A percentile compares a stretch with the other conserved stretches of the same genome.
Evolutionary conservation across 1,140 invertebrate genomes (phyloP).

Genomic region (Eumaeus atala): DNA sequence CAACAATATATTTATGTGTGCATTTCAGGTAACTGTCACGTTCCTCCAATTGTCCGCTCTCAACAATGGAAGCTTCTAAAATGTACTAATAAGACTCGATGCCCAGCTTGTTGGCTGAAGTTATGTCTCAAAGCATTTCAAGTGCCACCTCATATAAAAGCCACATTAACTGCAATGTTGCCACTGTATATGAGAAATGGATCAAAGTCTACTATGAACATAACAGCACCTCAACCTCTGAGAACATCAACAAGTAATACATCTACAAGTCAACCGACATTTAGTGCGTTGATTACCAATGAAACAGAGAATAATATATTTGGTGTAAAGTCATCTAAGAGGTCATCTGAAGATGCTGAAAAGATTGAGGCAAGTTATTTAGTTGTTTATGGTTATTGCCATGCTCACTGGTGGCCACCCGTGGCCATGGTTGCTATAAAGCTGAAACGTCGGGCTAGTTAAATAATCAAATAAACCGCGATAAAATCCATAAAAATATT

Average conservation of each 20-base stretch:
- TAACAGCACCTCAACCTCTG: conserved; percentile 46
- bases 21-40: conserved; percentile 78
- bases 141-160: conserved; percentile 79
- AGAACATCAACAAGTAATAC: conserved; percentile 38
- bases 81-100: conserved; percentile 82
- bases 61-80: conserved; percentile 82
- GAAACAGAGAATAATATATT: conserved; percentile 59
- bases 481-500: too few species aligned
- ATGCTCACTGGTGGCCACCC: too few species aligned
- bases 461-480: too few species aligned
- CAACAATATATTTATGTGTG: conserved; percentile 22
- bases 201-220: conserved; percentile 34
- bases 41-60: conserved; percentile 81
- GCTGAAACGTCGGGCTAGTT: too few species aligned
- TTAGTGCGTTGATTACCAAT: conserved; percentile 36
- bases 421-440: too few species aligned
- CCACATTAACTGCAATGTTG: conserved; percentile 78
- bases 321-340: conserved; percentile 46
- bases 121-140: conserved; percentile 87
- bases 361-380: conserved; percentile 41
- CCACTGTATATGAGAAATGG: conserved; percentile 72
- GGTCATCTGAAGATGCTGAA: conserved; percentile 44
- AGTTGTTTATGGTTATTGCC: too few species aligned
- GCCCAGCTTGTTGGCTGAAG: conserved; percentile 91
- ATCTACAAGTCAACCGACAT: conserved; percentile 36